A percentile compares a stretch with the other conserved stretches of the same genome.
These are phyloP conservation scores for Ovis canadensis DNA, from an alignment of 2,113 vertebrate genomes.

Conservation along the genomic window DNA sequence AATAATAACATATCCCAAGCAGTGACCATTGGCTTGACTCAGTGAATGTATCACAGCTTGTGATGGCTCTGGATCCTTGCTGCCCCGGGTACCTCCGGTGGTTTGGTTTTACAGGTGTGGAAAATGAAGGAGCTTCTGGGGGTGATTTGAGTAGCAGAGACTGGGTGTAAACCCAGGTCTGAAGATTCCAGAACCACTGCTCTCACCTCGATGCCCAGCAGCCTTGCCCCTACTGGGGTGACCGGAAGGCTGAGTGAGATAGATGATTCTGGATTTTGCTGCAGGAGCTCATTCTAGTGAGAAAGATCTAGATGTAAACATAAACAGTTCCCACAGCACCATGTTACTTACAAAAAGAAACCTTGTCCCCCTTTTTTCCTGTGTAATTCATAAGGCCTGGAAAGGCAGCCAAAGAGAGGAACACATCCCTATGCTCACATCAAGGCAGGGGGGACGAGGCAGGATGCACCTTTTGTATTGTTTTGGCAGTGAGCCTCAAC, in stretches of 20 bases:
- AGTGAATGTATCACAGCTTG: not conserved
- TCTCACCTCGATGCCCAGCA: not conserved
- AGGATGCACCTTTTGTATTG: not conserved
- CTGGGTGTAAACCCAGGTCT: not conserved
- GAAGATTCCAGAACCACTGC: not conserved
- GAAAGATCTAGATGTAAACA: not conserved
- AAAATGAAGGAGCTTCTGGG: not conserved
- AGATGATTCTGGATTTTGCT: not conserved
- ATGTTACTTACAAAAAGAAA: not conserved
- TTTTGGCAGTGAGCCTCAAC: not conserved
- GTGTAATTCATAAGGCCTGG: not conserved
- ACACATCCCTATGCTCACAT: not conserved
- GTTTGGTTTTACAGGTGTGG: not conserved
- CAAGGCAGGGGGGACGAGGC: not conserved
- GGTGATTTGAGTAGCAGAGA: not conserved
- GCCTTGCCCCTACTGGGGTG: not conserved
- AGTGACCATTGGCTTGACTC: not conserved
- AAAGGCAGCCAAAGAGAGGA: not conserved
- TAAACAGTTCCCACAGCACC: not conserved
- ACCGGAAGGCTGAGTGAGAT: not conserved
- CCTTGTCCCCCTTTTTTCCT: not conserved
- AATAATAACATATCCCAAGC: not conserved
- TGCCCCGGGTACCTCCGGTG: not conserved
- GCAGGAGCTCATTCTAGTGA: not conserved
- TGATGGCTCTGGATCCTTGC: not conserved